A percentile compares a stretch with the other conserved stretches of the same genome.
These are phyloP conservation scores for Microplitis demolitor DNA, from an alignment of 1,140 invertebrate species.

Conservation along the genomic window DNA sequence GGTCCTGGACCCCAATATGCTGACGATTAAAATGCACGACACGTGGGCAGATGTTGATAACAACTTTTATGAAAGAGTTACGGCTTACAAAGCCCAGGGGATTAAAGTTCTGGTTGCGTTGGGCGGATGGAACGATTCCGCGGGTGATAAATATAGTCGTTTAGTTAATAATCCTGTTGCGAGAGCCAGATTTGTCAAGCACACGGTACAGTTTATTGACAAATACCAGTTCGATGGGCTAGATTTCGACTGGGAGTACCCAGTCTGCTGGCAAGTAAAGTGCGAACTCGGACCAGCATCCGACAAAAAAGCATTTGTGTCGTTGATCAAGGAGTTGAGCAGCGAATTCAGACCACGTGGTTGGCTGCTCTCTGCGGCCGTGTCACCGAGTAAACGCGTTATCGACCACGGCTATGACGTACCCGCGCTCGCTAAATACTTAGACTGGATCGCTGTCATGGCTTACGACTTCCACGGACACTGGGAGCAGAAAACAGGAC, in stretches of 20 bases:
- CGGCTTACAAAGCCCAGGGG: slow-evolving; percentile 62
- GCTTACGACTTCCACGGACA: slow-evolving; percentile 85
- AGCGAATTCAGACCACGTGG: slow-evolving; percentile 62
- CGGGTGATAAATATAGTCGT: slow-evolving; percentile 78
- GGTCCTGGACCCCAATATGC: slow-evolving; percentile 63
- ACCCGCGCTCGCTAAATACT: slow-evolving; percentile 68
- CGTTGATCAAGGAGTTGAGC: slow-evolving; percentile 63
- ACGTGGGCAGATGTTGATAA: slow-evolving; percentile 72
- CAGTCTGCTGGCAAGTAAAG: slow-evolving; percentile 71
- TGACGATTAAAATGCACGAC: slow-evolving; percentile 67
- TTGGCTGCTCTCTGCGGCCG: slow-evolving; percentile 64
- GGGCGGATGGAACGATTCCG: slow-evolving; percentile 63
- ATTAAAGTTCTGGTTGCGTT: slow-evolving; percentile 57
- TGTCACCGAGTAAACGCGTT: slow-evolving; percentile 65
- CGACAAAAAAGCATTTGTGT: slow-evolving; percentile 64
- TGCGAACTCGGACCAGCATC: slow-evolving; percentile 64
- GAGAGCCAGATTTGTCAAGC: slow-evolving; percentile 70
- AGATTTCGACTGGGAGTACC: slow-evolving; percentile 77
- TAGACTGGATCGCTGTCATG: slow-evolving; percentile 89
- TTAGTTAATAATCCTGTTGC: slow-evolving; percentile 74
- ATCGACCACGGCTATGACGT: slow-evolving; percentile 74
- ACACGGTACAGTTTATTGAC: slow-evolving; percentile 73
- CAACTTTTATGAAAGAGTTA: slow-evolving; percentile 71
- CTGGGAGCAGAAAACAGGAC: slow-evolving; percentile 84
- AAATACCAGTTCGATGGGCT: slow-evolving; percentile 80